Evolutionary conservation across 2,888 invertebrate species (phyloP).

Genomic region (Brachyptera putata): DNA sequence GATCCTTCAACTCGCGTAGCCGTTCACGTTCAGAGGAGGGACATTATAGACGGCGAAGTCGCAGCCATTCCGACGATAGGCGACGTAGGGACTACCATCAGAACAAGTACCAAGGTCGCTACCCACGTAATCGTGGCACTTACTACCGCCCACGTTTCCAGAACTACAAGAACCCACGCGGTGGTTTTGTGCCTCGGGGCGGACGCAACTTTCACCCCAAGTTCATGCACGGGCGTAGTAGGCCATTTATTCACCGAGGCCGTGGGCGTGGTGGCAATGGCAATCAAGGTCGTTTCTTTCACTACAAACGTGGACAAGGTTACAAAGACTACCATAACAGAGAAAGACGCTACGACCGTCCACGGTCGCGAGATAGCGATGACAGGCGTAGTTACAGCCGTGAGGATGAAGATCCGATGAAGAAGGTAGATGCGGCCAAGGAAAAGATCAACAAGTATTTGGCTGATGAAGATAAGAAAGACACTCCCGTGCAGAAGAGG

Average conservation of each 20-base stretch:
- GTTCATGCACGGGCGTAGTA: conserved; percentile 40
- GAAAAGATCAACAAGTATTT: conserved; percentile 57
- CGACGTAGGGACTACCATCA: conserved; percentile 32
- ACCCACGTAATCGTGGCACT: conserved; percentile 63
- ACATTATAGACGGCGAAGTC: conserved; percentile 46
- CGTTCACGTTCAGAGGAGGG: conserved; percentile 55
- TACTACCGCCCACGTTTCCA: conserved; percentile 78
- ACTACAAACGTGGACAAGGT: conserved; percentile 50
- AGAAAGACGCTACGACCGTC: conserved; percentile 60
- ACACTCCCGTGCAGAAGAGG: conserved; percentile 39
- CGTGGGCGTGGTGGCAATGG: conserved; percentile 41
- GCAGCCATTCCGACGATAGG: conserved; percentile 49
- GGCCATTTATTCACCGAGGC: conserved; percentile 40
- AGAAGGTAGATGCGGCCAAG: conserved; percentile 51
- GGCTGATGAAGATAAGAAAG: conserved; percentile 40
- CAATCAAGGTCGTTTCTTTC: conserved; percentile 43
- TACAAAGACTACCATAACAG: conserved; percentile 61
- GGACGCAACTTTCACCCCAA: conserved; percentile 42
- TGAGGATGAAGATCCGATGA: conserved; percentile 49
- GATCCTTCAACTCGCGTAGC: conserved; percentile 49
- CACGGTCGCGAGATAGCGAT: conserved; percentile 48
- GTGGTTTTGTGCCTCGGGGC: conserved; percentile 42
- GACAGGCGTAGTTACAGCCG: conserved; percentile 49
- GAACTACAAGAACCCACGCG: conserved; percentile 52
- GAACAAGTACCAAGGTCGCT: conserved; percentile 41